Evolutionary conservation across 2,797 vertebrate genomes (phyloP), one percentile per base, ranked within the genome.

Genomic region (Enteromius thamalakanensis): DNA sequence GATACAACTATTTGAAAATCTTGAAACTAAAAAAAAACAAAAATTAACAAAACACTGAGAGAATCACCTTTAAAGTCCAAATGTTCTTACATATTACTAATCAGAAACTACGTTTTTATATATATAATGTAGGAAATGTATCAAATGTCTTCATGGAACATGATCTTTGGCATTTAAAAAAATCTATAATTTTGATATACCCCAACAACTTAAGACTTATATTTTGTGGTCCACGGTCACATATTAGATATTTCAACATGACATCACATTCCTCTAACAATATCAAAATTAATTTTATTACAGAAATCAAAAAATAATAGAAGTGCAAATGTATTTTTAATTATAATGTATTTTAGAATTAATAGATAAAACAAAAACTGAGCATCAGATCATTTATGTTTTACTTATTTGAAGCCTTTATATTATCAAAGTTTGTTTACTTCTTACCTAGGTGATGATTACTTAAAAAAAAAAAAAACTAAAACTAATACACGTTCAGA

Each of bases 321-420:
- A 55, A 9, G 0, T 21, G 3, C 53, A 21, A 4, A 3, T 55
- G 51, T n/a, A 55, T 55, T 55, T n/a, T 1, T 40, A 40, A 7
- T 53, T 53, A 53, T 51, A 51, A 51, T 9, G 51, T 21, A 9
- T 53, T 9, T 55, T 55, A 9, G 2, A n/a, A 9, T 55, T 55
- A 55, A 10, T n/a, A 55, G 8, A 8, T n/a, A 55, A n/a, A 55
- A 3, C 53, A 55, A 53, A 53, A 53, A 53, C 21, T 55, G 29
- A 34, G 64, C 64, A 53, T 53, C 17, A 32, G 51, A n/a, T 74
- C 58, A 29, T 65, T 64, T 23, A 29, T 79, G 21, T 65, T 32
- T 14, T 82, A 42, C 67, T 19, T 45, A 62, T 62, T 17, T 58
- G 60, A 80, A 79, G 21, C 70, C 65, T 80, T 85, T 77, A 80